A percentile compares a stretch with the other conserved stretches of the same genome.
These are phyloP conservation scores for Drosophila albomicans DNA, from an alignment of 1,140 invertebrate species.

Conservation along the genomic window DNA sequence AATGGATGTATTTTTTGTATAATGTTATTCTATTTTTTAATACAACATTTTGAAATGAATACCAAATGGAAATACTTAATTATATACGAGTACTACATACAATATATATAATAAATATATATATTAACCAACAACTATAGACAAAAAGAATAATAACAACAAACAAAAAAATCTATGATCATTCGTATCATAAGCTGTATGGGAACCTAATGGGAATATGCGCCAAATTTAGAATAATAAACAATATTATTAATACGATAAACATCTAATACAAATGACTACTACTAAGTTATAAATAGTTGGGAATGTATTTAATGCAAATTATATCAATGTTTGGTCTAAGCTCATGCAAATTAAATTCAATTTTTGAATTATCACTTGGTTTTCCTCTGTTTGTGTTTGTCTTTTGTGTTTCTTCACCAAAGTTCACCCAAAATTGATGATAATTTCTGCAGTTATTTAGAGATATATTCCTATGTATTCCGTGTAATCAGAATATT, in stretches of 20 bases:
- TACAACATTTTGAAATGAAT: slow-evolving; percentile 56
- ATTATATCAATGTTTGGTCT: slow-evolving; percentile 62
- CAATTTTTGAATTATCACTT: slow-evolving; percentile 63
- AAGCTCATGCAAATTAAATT: slow-evolving; percentile 74
- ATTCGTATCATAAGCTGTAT: slow-evolving; percentile 46
- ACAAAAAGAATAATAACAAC: slow-evolving; percentile 30
- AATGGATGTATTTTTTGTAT: slow-evolving; percentile 76
- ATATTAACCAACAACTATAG: slow-evolving; percentile 48
- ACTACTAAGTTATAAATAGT: slow-evolving; percentile 55
- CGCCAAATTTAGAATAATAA: slow-evolving; percentile 73
- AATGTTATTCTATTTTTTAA: slow-evolving; percentile 76
- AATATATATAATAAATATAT: slow-evolving; percentile 29
- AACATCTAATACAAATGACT: slow-evolving; percentile 42
- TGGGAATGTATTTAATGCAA: slow-evolving; percentile 41
- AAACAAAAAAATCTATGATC: slow-evolving; percentile 23
- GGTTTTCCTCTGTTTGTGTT: slow-evolving; percentile 30
- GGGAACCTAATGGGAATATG: slow-evolving; percentile 65
- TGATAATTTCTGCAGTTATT: background rate
- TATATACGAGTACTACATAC: slow-evolving; percentile 46
- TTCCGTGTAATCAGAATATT: slow-evolving; percentile 34
- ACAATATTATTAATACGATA: slow-evolving; percentile 50
- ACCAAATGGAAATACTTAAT: slow-evolving; percentile 42
- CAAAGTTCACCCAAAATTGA: background rate
- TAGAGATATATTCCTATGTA: slow-evolving; percentile 34
- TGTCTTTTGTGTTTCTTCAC: background rate